Evolutionary conservation across 2,888 invertebrate genomes (phyloP).

Genomic region (Machimus atricapillus): DNA sequence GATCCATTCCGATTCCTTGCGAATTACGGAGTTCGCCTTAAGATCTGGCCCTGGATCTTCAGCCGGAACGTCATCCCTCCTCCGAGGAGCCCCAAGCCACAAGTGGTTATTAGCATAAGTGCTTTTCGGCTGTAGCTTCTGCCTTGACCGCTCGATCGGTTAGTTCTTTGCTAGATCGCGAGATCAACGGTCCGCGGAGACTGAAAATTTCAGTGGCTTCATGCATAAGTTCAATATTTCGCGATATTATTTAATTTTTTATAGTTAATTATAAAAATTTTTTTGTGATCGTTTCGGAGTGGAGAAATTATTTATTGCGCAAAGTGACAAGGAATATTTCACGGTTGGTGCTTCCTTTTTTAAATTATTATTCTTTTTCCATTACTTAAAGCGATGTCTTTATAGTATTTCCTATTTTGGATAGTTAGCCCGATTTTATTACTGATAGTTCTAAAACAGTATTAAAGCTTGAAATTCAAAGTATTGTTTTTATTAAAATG

Average conservation of each 20-base stretch:
- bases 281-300: neutral
- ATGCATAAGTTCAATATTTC: neutral
- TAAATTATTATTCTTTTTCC: neutral
- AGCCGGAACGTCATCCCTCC: neutral
- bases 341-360: neutral
- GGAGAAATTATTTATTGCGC: neutral
- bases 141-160: constrained; percentile 10
- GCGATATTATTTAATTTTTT: neutral
- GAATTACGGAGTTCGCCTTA: neutral
- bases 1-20: neutral
- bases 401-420: neutral
- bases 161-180: constrained; percentile 3
- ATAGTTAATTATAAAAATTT: neutral
- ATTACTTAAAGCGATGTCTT: neutral
- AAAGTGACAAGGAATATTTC: neutral
- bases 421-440: no score
- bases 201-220: neutral
- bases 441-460: no score
- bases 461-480: neutral
- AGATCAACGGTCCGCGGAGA: neutral
- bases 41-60: neutral
- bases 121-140: neutral
- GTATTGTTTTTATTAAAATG: neutral
- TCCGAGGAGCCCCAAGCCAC: neutral
- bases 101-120: constrained; percentile 18